Base-by-base conservation (phyloP, 1,140 invertebrate species). In the Brachionus koreanus region DNA sequence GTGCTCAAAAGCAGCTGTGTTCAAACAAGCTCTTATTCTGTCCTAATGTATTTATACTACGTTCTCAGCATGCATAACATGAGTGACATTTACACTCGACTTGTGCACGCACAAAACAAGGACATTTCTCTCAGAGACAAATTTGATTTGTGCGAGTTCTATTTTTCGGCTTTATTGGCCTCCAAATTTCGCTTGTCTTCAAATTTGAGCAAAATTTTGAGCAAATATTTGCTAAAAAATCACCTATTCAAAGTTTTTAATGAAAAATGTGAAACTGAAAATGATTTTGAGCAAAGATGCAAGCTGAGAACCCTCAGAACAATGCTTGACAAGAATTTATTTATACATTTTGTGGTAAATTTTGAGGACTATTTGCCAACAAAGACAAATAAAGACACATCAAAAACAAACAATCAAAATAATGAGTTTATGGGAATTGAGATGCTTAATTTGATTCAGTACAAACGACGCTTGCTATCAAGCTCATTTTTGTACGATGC, bases 401-500 rank as follows among this genome's bases (percentile, higher is more conserved):
- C 7, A 7, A 19, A 5, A 37, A 9, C 13, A 46, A 77, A 25
- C 12, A 16, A 5, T 1, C 5, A 69, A 37, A 39, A 16, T 42
- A n/a, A 19, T 16, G 37, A 61, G 19, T 39, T 7, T 19, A 79
- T 42, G 23, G 29, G 7, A 25, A 79, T 19, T 42, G 13, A 29
- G 1, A 29, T 61, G 12, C 37, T 65, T 33, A 43, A 79, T 65
- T 61, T 79, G 39, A 74, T 74, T 25, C 76, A 79, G 33, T 79
- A 35, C 33, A 79, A 65, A 16, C 19, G 76, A n/a, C 46, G 49
- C 4, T 39, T 79, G 76, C 42, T 79, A 19, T 37, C 76, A 9
- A 13, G 35, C 7, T 42, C 49, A 6, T 79, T 79, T 65, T 65
- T 79, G n/a, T 79, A 79, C 39, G 76, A 79, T 65, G 39, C 76